Conservation (phyloP, 2,888 invertebrate species). For the Dicycla oo region DNA sequence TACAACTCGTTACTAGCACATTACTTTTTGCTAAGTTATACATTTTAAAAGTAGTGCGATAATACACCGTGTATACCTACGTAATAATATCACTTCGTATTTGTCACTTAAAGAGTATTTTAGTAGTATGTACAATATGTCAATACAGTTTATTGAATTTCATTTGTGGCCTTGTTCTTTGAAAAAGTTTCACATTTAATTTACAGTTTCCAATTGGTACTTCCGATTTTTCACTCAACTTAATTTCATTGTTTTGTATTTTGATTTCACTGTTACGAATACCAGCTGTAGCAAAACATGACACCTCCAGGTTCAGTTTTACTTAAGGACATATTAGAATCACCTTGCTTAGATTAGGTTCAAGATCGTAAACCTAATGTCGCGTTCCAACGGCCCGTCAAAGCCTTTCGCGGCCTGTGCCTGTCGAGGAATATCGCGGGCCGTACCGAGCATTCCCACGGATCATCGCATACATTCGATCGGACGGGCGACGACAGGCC, state of each 20-base stretch:
- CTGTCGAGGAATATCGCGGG: too few species aligned
- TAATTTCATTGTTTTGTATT: not conserved
- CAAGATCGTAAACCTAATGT: not conserved
- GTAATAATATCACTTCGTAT: slow-evolving; percentile 38
- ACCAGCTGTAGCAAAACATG: not conserved
- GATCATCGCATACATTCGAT: too few species aligned
- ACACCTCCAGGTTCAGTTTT: not conserved
- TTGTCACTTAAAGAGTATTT: slow-evolving; percentile 26
- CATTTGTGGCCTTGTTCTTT: slow-evolving; percentile 17
- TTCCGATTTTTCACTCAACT: not conserved
- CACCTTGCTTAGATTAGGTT: not conserved
- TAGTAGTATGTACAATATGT: slow-evolving; percentile 10
- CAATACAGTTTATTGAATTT: not conserved
- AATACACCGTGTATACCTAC: slow-evolving; percentile 5
- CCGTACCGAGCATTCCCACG: too few species aligned
- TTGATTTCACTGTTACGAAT: too few species aligned
- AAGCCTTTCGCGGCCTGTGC: too few species aligned
- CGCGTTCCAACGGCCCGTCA: too few species aligned
- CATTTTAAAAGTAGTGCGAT: slow-evolving; percentile 21
- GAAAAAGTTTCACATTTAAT: slow-evolving; percentile 6
- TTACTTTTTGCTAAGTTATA: slow-evolving; percentile 26
- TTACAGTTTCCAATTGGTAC: slow-evolving; percentile 2
- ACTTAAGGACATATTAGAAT: not conserved
- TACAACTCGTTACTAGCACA: slow-evolving; percentile 25
- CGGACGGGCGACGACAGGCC: too few species aligned